Evolutionary conservation across 2,797 vertebrate species (phyloP), one percentile per base, ranked within the genome.

Genomic region (Lutjanus campechanus): DNA sequence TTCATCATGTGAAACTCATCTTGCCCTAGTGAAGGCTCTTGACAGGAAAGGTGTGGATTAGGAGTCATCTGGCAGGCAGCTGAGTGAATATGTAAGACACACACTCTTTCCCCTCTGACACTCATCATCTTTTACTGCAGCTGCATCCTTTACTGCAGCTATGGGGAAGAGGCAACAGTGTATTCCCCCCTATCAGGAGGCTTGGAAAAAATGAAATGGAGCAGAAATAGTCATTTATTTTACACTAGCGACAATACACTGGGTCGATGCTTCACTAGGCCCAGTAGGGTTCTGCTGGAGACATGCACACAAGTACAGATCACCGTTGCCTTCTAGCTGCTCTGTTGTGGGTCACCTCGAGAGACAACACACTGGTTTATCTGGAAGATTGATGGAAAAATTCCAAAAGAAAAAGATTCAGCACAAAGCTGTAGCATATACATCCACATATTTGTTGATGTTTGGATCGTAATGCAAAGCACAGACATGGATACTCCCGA

Each of bases 151-250:
- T 53, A 77, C 71, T 74, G 36, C 55, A 68, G 69, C 69, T 59
- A 36, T 68, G 61, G 67, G 75, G 49, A 67, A 53, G 66, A 78
- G 36, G 16, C 53, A 70, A 58, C 8, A 13, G 20, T 56, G 36
- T 65, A 40, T 62, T 64, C 77, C 58, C 36, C 69, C n/a, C 61
- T 64, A 73, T 85, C 68, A 51, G 17, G 66, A 71, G 73, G 53
- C 36, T 53, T 67, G 79, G 72, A 65, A 64, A 76, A 85, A 82
- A 11, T 85, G 46, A 90, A 92, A 90, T 77, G 72, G 70, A 69
- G 76, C 80, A 79, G 46, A 84, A 61, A 84, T 20, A 36, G 55
- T 61, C 19, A 73, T 91, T 89, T 85, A 85, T 91, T 86, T 85
- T 65, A 82, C 73, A 54, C 82, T 11, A 25, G 67, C 84, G 66